A percentile compares a stretch with the other conserved stretches of the same genome.
phyloP scores from a whole-genome alignment of 2,113 vertebrate genomes.

The Todiramphus chloris region DNA sequence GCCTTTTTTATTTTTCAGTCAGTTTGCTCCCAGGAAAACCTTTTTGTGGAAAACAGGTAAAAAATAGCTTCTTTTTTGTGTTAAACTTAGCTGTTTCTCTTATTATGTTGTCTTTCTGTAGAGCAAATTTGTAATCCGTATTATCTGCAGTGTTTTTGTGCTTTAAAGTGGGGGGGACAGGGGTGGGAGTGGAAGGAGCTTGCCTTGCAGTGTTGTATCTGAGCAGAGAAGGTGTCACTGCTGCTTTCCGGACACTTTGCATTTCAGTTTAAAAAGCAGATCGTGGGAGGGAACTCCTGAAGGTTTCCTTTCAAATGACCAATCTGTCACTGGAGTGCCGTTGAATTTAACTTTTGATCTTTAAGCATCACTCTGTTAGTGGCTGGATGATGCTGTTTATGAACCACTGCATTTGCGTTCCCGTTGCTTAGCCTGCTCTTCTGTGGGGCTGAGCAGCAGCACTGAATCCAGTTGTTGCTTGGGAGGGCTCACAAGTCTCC shows the following conservation, averaged over 20 bases:
- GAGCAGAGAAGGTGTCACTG: background rate
- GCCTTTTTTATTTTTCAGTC: conserved; percentile 82
- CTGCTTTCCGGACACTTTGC: background rate
- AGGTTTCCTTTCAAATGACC: background rate
- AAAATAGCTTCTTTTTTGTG: conserved; percentile 45
- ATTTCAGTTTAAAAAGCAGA: background rate
- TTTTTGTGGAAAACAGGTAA: conserved; percentile 90
- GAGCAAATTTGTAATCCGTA: background rate
- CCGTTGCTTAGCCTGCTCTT: background rate
- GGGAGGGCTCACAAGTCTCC: background rate
- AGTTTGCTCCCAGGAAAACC: conserved; percentile 84
- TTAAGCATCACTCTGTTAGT: background rate
- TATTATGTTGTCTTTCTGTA: background rate
- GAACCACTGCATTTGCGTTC: background rate
- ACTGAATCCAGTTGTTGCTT: background rate
- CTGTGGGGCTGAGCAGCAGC: background rate
- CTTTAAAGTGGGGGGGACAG: background rate
- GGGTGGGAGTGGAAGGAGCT: background rate
- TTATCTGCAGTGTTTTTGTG: background rate
- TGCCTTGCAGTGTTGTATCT: background rate
- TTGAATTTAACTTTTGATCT: background rate
- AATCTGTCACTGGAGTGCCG: background rate
- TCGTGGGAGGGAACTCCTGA: background rate
- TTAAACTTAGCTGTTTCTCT: conserved; percentile 27
- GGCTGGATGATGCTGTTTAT: background rate